Base-by-base conservation (phyloP, 2,888 invertebrate species). In the Brenthis ino region DNA sequence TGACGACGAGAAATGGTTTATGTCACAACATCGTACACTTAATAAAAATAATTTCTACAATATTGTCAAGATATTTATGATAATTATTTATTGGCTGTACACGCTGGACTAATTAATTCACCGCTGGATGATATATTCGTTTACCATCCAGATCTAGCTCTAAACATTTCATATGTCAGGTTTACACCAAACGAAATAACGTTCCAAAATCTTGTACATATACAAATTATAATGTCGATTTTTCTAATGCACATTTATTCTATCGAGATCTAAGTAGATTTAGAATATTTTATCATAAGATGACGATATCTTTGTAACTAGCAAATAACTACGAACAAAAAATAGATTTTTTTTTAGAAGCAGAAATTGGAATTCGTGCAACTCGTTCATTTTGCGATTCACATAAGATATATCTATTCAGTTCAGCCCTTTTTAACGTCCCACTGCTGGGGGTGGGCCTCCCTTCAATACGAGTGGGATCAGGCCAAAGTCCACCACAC, bases 61-160 rank as follows among this genome's bases (percentile, higher is more conserved):
- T 67, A 67, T 67, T 67, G 67, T 67, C 67, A 61, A 61, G 67
- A 67, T 61, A 66, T 48, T 54, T 61, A 54, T 37, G 61, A 43
- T 43, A 43, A 43, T 43, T 43, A 43, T 28, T 61, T 50, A 61
- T 14, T 63, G 53, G 61, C 53, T 53, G 61, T 63, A 63, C 53
- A 53, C 20, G 37, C 16, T 53, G 61, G 61, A 63, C 61, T 63
- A 51, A 48, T 28, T 60, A 8, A 53, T 53, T 6, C 53, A 37
- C 28, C 12, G 48, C 12, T 60, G 50, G 28, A 16, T 60, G n/a
- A 20, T 43, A 57, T 48, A 6, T 50, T 50, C 48, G 48, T 33
- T 51, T 61, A 16, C 33, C 13, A 50, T 61, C 28, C 33, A 33
- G 47, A 57, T n/a, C 48, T 20, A 12, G 5, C 20, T 61, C 28